A percentile compares a stretch with the other conserved stretches of the same genome.
These are phyloP conservation scores for Oophaga sylvatica DNA, from an alignment of 2,797 vertebrate genomes.

Conservation along the genomic window DNA sequence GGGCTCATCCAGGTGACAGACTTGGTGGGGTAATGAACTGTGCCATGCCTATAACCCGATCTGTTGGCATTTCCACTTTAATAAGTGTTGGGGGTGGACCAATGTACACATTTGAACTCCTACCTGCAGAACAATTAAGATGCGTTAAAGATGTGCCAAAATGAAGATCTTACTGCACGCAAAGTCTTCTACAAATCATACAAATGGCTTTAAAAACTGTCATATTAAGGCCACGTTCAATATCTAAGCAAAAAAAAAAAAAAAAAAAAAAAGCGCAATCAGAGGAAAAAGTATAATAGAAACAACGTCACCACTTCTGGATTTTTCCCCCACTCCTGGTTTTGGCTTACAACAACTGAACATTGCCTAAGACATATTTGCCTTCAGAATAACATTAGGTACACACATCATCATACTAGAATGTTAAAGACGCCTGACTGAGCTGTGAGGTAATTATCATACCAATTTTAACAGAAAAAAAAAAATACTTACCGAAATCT, in stretches of 20 bases:
- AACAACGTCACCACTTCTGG: too few relatives aligned
- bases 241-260: too few relatives aligned
- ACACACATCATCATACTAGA: neutral
- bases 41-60: conserved; percentile 78
- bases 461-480: neutral
- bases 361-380: neutral
- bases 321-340: too few relatives aligned
- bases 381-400: neutral
- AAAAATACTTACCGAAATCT: conserved; percentile 79
- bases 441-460: too few relatives aligned
- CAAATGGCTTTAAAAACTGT: neutral
- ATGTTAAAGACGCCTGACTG: too few relatives aligned
- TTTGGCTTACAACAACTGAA: neutral
- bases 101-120: conserved; percentile 78
- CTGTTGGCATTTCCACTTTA: conserved; percentile 89
- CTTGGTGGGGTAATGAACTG: conserved; percentile 82
- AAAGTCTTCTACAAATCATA: neutral
- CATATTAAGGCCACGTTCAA: too few relatives aligned
- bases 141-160: neutral
- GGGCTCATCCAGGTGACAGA: conserved; percentile 74
- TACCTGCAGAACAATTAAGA: conserved; percentile 72
- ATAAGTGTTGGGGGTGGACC: conserved; percentile 84
- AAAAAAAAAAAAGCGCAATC: too few relatives aligned
- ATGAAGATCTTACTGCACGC: neutral
- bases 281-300: too few relatives aligned